Evolutionary conservation across 2,113 vertebrate species (phyloP).

Genomic region (Polypterus senegalus): DNA sequence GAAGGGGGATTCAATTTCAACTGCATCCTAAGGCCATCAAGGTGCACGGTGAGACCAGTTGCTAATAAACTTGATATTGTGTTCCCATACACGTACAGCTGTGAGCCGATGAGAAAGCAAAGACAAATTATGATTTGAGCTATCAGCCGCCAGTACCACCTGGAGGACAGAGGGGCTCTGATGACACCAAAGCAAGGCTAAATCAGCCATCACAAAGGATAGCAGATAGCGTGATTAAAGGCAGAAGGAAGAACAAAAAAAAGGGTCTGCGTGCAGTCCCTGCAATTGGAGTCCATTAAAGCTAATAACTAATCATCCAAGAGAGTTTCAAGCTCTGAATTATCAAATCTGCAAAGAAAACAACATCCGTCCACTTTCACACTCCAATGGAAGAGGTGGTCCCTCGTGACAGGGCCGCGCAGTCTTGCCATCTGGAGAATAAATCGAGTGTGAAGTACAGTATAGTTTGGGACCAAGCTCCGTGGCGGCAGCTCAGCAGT

Average conservation of each 20-base stretch:
- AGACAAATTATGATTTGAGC: slow-evolving; percentile 34
- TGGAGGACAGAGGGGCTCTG: slow-evolving; percentile 30
- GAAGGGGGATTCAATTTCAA: slow-evolving; percentile 15
- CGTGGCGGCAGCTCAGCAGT: slow-evolving; percentile 92
- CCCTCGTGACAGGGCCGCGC: slow-evolving; percentile 70
- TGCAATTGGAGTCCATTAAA: slow-evolving; percentile 46
- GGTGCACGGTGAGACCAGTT: slow-evolving; percentile 24
- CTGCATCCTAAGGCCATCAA: slow-evolving; percentile 21
- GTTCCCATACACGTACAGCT: slow-evolving; percentile 28
- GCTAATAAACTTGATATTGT: slow-evolving; percentile 34
- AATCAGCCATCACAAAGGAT: slow-evolving; percentile 29
- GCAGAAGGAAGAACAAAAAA: neutral
- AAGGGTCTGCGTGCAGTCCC: slow-evolving; percentile 32
- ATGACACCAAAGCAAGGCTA: slow-evolving; percentile 26
- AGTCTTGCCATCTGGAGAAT: slow-evolving; percentile 97
- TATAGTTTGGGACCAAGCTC: slow-evolving; percentile 97
- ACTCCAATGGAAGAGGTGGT: slow-evolving; percentile 83
- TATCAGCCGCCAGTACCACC: slow-evolving; percentile 30
- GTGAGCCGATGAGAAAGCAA: slow-evolving; percentile 30
- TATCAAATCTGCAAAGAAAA: slow-evolving; percentile 68
- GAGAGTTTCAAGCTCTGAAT: slow-evolving; percentile 51
- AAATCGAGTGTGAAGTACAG: slow-evolving; percentile 99
- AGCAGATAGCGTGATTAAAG: slow-evolving; percentile 37
- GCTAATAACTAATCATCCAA: slow-evolving; percentile 54
- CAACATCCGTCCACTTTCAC: slow-evolving; percentile 82